Base-by-base conservation (phyloP, 2,888 invertebrate genomes). In the Eilema sororculum region DNA sequence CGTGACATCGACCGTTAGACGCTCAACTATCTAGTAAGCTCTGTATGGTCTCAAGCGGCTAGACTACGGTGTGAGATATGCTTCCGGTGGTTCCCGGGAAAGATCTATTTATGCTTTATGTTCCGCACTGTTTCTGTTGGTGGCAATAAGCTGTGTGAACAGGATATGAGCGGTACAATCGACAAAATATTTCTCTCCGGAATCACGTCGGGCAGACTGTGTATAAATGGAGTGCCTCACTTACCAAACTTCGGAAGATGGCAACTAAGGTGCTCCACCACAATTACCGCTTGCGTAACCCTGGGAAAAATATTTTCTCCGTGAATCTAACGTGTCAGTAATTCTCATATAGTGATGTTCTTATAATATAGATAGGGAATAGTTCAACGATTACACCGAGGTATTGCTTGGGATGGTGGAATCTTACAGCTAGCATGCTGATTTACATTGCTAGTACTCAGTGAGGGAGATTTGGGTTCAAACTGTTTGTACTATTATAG, bases 241-340 rank as follows among this genome's bases (percentile, higher is more conserved):
- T 95, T 95, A 95, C 95, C 95, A 94, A 94, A 95, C 94, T 93
- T 94, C 94, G 92, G 93, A 93, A 90, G 95, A 94, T 95, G 95
- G 95, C 95, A 95, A 95, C 91, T 95, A 95, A 95, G 95, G 95
- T 95, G 91, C 94, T 95, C 95, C 95, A 95, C 95, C 94, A 95
- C 94, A 95, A 93, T 92, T 94, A 95, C 95, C 95, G 95, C 95
- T 95, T 95, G 95, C 95, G 95, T 94, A 95, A 95, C 95, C 95
- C 95, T 95, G 95, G 95, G 95, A 90, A 95, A 95, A 95, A 95
- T 95, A 95, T 95, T 95, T 93, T 94, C 93, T 93, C 95, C 95
- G 95, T 95, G 94, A 95, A 95, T 95, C 95, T 94, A 95, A 94
- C 94, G 95, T 95, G 95, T 93, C 92, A 94, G 91, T 92, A 88